Conservation (phyloP, 1,140 invertebrate species). For the Sycophaga agraensis region DNA sequence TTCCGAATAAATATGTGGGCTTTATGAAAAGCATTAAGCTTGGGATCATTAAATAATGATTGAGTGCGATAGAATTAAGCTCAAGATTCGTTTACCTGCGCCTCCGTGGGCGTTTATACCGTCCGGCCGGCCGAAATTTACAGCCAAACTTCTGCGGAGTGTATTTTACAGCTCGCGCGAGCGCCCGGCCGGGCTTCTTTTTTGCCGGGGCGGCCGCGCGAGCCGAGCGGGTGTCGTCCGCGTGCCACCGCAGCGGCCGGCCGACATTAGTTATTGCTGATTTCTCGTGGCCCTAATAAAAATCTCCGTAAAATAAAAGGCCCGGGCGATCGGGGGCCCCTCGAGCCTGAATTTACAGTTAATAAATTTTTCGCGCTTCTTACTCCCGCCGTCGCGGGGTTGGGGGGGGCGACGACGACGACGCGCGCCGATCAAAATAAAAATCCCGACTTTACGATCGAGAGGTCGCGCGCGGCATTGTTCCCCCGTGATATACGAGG, state of each 20-base stretch:
- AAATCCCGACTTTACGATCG: slow-evolving; percentile 36
- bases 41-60: slow-evolving; percentile 30
- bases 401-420: too few species aligned
- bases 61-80: slow-evolving; percentile 27
- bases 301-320: slow-evolving; percentile 42
- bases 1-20: slow-evolving; percentile 22
- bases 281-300: slow-evolving; percentile 45
- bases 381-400: too few species aligned
- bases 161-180: slow-evolving; percentile 14
- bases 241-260: slow-evolving; percentile 30
- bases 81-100: slow-evolving; percentile 20
- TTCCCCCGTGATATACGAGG: slow-evolving; percentile 13
- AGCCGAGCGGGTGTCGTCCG: not conserved
- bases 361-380: slow-evolving; percentile 43
- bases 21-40: slow-evolving; percentile 29
- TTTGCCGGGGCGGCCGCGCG: not conserved
- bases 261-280: slow-evolving; percentile 47
- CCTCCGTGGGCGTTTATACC: slow-evolving; percentile 21
- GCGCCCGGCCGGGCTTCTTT: slow-evolving; percentile 8
- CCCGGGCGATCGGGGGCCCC: not conserved
- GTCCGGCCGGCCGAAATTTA: slow-evolving; percentile 21
- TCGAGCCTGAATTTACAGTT: slow-evolving; percentile 40
- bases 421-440: slow-evolving; percentile 31
- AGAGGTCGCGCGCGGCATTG: slow-evolving; percentile 9
- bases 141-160: slow-evolving; percentile 20